phyloP scores from a whole-genome alignment of 2,888 invertebrate genomes.

The Rhynchonema sp. region DNA sequence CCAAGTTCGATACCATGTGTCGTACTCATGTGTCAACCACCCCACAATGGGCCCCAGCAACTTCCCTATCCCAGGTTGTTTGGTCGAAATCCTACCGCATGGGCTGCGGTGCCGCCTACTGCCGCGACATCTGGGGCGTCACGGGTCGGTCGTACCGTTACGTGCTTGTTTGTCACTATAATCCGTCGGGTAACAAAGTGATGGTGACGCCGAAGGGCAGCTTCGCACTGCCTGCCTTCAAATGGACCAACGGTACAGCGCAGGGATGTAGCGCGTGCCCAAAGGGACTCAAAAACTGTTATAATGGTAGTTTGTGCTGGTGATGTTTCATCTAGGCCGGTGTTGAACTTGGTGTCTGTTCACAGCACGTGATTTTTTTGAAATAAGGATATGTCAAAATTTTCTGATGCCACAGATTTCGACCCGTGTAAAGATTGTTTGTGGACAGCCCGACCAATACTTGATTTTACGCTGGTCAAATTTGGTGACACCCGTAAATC shows the following conservation, averaged over 20 bases:
- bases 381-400: too few relatives aligned
- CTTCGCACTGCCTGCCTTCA: slow-evolving; percentile 10
- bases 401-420: too few relatives aligned
- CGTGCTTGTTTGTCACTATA: slow-evolving; percentile 28
- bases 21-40: too few relatives aligned
- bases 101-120: slow-evolving; percentile 68
- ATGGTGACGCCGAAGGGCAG: slow-evolving; percentile 19
- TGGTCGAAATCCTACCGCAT: slow-evolving; percentile 67
- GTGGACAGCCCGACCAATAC: too few relatives aligned
- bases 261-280: not conserved
- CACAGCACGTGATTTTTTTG: too few relatives aligned
- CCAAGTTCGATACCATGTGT: too few relatives aligned
- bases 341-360: too few relatives aligned
- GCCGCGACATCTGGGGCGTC: slow-evolving; percentile 48
- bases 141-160: slow-evolving; percentile 38
- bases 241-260: not conserved
- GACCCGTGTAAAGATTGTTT: too few relatives aligned
- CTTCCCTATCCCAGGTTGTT: slow-evolving; percentile 44
- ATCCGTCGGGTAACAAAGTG: slow-evolving; percentile 27
- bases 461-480: too few relatives aligned
- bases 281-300: not conserved
- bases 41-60: too few relatives aligned
- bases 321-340: too few relatives aligned
- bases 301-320: not conserved
- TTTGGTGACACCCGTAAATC: too few relatives aligned